Conservation (phyloP, 2,113 vertebrate genomes). For the Xenopus borealis region DNA sequence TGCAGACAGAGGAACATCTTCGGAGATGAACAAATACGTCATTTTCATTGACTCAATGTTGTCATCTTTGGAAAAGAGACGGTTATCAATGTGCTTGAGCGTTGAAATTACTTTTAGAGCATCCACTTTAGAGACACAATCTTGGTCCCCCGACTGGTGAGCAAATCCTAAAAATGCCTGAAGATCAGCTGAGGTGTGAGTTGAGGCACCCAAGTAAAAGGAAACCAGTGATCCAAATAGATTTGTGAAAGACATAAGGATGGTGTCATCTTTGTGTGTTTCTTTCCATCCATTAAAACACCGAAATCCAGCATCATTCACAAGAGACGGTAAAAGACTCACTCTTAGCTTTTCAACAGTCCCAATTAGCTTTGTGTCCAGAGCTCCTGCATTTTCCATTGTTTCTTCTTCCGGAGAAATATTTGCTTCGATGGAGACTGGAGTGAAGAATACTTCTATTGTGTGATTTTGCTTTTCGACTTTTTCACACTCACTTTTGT, state of each 20-base stretch:
- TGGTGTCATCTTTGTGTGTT: constrained; percentile 18
- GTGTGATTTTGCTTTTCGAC: constrained; percentile 51
- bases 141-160: constrained; percentile 50
- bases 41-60: constrained; percentile 53
- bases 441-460: constrained; percentile 58
- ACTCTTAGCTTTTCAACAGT: constrained; percentile 2
- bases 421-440: constrained; percentile 62
- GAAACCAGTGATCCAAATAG: constrained; percentile 73
- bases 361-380: neutral
- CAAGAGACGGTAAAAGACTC: constrained; percentile 54
- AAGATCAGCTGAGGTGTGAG: constrained; percentile 67
- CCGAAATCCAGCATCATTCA: constrained; percentile 65
- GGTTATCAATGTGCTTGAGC: constrained; percentile 66
- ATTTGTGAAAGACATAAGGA: constrained; percentile 62
- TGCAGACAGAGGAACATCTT: constrained; percentile 56
- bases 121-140: constrained; percentile 73
- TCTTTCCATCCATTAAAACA: constrained; percentile 66
- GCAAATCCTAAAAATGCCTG: constrained; percentile 75
- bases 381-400: constrained; percentile 38
- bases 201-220: constrained; percentile 77
- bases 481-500: constrained; percentile 71
- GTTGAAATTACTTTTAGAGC: constrained; percentile 77
- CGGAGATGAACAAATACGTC: constrained; percentile 72
- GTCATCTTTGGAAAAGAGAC: constrained; percentile 33
- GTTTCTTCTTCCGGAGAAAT: constrained; percentile 51